phyloP scores from a whole-genome alignment of 1,140 invertebrate genomes.

The Drosophila tristis region DNA sequence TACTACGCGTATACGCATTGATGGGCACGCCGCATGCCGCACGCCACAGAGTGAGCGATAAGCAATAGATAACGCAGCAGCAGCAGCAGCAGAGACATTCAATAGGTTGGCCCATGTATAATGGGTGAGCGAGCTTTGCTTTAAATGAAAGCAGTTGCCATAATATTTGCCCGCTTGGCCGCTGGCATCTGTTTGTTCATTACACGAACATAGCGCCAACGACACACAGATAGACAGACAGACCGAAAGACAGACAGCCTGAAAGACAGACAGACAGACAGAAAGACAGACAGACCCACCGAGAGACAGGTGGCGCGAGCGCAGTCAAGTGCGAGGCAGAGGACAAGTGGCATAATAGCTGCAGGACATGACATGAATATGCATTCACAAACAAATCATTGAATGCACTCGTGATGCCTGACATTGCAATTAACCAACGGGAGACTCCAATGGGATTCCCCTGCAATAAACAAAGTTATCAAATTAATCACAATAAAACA shows the following conservation, averaged over 20 bases:
- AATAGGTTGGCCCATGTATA: neutral
- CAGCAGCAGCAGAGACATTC: slow-evolving; percentile 27
- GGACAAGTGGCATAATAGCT: slow-evolving; percentile 9
- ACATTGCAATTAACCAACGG: slow-evolving; percentile 10
- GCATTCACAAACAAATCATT: neutral
- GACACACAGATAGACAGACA: too few species aligned
- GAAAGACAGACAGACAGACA: too few species aligned
- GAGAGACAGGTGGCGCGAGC: too few species aligned
- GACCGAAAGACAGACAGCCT: too few species aligned
- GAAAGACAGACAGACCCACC: too few species aligned
- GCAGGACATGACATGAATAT: neutral
- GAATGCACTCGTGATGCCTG: neutral
- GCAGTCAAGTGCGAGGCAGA: slow-evolving; percentile 23
- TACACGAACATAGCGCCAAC: too few species aligned
- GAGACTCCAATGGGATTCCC: too few species aligned
- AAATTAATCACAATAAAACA: neutral
- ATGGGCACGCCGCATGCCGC: slow-evolving; percentile 10
- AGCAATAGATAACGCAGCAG: slow-evolving; percentile 66
- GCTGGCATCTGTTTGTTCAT: too few species aligned
- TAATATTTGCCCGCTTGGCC: too few species aligned
- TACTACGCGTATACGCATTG: slow-evolving; percentile 12
- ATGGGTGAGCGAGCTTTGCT: slow-evolving; percentile 37
- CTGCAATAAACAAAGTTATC: neutral
- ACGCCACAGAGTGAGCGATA: slow-evolving; percentile 56
- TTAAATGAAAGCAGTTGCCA: slow-evolving; percentile 19